Base-by-base conservation (phyloP, 2,797 vertebrate genomes). In the Melanotaenia parkinsoni region DNA sequence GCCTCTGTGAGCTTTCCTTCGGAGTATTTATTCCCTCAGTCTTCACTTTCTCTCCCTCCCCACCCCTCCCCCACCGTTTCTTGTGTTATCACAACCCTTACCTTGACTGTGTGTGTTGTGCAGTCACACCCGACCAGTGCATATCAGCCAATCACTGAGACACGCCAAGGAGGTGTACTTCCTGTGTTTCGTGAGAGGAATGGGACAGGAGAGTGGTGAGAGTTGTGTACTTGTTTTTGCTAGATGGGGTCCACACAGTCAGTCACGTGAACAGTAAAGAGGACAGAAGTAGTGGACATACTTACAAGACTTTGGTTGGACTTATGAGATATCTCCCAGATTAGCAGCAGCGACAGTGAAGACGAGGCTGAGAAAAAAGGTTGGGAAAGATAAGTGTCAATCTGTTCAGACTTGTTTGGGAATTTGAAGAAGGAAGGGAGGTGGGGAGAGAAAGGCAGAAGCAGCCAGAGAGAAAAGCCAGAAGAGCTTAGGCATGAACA, bases 401-500 rank as follows among this genome's bases (percentile, higher is more conserved):
- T 94, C 91, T 95, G 95, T 95, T 94, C 85, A 94, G 89, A 95
- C 95, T 95, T 95, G 95, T 95, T 95, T 93, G 93, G 94, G 95
- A 95, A 95, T 95, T 95, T 93, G 83, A 94, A 87, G 83, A 92
- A 90, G 89, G 82, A 91, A 82, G 86, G 86, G 85, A 91, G 89
- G 83, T 89, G 82, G 82, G 67, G 83, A 82, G 72, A 85, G 67
- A 63, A 40, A 82, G 76, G 75, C 62, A 79, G 77, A 82, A 70
- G 45, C 74, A 86, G 77, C 81, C 75, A 77, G 80, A 83, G 54
- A 76, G 72, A 81, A 77, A 86, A 86, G 75, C 56, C 70, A 82
- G 72, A 32, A 86, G 58, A 85, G 65, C 74, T 86, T 61, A 87
- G 77, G 82, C 86, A 28, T 89, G 92, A 92, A 94, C 90, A 91